Conservation (phyloP, 2,888 invertebrate species). For the Drymonia ruficornis region DNA sequence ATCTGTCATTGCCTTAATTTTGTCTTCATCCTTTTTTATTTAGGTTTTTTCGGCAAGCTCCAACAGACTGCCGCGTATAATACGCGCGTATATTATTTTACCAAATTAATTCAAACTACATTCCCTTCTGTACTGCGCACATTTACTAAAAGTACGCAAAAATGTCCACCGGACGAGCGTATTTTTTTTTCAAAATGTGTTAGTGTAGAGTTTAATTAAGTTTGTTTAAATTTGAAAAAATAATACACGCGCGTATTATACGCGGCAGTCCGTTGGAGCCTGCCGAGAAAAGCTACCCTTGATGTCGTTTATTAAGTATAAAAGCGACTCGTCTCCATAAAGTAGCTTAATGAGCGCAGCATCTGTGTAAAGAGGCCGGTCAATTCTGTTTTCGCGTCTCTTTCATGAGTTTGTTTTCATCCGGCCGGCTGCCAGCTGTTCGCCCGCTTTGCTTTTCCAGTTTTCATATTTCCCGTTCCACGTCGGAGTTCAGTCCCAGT, state of each 20-base stretch:
- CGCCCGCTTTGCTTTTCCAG: constrained; percentile 60
- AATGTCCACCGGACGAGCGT: no score
- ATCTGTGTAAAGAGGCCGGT: constrained; percentile 52
- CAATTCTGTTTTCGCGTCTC: constrained; percentile 55
- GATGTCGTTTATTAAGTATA: constrained; percentile 31
- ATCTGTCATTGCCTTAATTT: constrained; percentile 29
- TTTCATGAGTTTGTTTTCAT: constrained; percentile 61
- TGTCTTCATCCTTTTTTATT: no score
- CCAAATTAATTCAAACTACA: no score
- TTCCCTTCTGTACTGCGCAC: no score
- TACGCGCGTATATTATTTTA: no score
- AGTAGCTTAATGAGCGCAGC: constrained; percentile 49
- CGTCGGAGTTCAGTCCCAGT: constrained; percentile 41
- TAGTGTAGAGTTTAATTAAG: no score
- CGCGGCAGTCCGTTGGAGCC: no score
- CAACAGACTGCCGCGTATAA: no score
- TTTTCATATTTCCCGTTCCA: constrained; percentile 60
- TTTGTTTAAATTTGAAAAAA: no score
- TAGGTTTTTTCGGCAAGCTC: no score
- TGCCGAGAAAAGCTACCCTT: background rate
- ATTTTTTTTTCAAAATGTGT: constrained; percentile 16
- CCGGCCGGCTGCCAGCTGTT: constrained; percentile 53
- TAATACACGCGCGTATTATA: no score
- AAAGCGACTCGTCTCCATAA: constrained; percentile 37
- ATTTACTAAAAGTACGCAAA: no score